Evolutionary conservation across 2,888 invertebrate species (phyloP), one percentile per base, ranked within the genome.

Genomic region (Agrotis exclamationis): DNA sequence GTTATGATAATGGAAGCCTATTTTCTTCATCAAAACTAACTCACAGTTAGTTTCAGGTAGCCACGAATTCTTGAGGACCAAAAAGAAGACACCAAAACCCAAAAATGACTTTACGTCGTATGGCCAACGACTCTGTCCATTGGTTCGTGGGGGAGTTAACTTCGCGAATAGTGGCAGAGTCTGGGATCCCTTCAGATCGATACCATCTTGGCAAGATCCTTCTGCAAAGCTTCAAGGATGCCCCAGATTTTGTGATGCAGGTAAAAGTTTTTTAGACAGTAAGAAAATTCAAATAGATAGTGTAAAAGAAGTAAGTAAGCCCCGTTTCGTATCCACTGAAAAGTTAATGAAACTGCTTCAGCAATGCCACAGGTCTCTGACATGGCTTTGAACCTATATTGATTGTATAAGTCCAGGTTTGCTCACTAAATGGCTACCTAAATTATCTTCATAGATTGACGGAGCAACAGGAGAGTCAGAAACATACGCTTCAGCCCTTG

Each of bases 401-500:
- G 28, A 33, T 33, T 33, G 28, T 33, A 33, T 33, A 33, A 33
- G 33, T 33, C 33, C 33, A 33, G 33, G 33, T 33, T 33, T 33
- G 9, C 33, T 33, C 33, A 33, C 6, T 28, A 28, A 28, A n/a
- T n/a, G n/a, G n/a, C n/a, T n/a, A n/a, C 24, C 3, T 48, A 16
- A 51, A 28, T 16, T 11, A 18, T 20, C 9, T 67, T 18, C n/a
- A 24, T 48, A 96, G 96, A 94, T 94, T 16, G 95, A 96, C 62
- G 95, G 94, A 24, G 91, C 87, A 0, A 95, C 95, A 14, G 94
- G 87, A 1, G 92, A 95, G 81, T 87, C 89, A 4, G 95, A 96
- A 80, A 96, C 95, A 0, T 94, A 90, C 65, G 89, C 83, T 1
- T 93, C 94, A 11, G 88, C 93, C 0, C 80, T 96, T 3, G 81